A percentile compares a stretch with the other conserved stretches of the same genome.
phyloP scores from a whole-genome alignment of 2,113 vertebrate genomes.

The Apistogramma diplotaenia region DNA sequence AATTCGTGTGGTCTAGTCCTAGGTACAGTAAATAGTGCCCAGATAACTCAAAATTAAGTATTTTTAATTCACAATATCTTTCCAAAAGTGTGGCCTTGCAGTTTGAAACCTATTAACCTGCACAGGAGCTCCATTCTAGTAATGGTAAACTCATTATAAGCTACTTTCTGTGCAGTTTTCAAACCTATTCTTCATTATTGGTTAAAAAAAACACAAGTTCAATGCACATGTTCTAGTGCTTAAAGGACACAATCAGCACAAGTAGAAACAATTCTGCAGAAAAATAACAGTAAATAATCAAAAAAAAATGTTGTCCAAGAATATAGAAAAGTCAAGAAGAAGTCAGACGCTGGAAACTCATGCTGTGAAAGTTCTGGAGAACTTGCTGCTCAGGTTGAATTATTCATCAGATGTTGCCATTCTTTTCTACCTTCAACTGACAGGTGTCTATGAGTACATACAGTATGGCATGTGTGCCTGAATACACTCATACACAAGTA shows the following conservation, averaged over 20 bases:
- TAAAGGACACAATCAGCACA: not conserved
- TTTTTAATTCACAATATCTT: not conserved
- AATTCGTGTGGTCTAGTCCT: not conserved
- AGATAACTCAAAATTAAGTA: not conserved
- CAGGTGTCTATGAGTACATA: slow-evolving; percentile 64
- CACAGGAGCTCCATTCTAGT: no score
- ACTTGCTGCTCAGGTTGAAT: slow-evolving; percentile 53
- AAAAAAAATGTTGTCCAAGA: not conserved
- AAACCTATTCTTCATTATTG: not conserved
- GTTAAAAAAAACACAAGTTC: not conserved
- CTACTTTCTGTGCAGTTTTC: not conserved
- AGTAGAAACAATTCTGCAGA: not conserved
- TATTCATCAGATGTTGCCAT: slow-evolving; percentile 63
- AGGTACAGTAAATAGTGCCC: not conserved
- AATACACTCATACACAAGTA: slow-evolving; percentile 10
- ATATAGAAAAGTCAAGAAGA: not conserved
- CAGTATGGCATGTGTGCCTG: slow-evolving; percentile 37
- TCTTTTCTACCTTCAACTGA: slow-evolving; percentile 57
- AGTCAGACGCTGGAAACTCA: slow-evolving; percentile 4
- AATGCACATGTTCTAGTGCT: not conserved
- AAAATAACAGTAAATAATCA: not conserved
- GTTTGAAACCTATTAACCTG: not conserved
- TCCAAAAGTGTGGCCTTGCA: not conserved
- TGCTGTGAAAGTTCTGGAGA: slow-evolving; percentile 39
- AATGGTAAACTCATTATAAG: not conserved